Base-by-base conservation (phyloP, 2,113 vertebrate genomes). In the Lutjanus erythropterus region DNA sequence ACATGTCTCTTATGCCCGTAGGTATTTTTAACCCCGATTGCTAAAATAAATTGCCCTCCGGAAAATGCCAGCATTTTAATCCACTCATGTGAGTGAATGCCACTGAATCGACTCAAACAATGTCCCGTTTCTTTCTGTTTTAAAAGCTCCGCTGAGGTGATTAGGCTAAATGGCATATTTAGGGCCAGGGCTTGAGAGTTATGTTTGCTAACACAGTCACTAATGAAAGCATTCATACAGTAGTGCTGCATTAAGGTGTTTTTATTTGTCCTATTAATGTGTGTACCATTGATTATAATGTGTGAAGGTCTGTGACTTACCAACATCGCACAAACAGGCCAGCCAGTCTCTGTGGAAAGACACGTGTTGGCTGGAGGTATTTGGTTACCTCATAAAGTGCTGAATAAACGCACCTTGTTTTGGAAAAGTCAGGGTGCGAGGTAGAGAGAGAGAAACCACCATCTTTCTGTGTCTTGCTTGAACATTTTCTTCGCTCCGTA, bases 171-270 rank as follows among this genome's bases (percentile, higher is more conserved):
- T 69, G 59, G 61, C 77, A 56, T n/a, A 56, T 75, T 83, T 56
- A 59, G 73, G 37, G 75, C 50, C 42, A 18, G 44, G 56, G 59
- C 42, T 77, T 35, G 0, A 58, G 52, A 35, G 46, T 69, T 47
- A 53, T 78, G 76, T 85, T 87, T 80, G 79, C 72, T 31, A 55
- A 81, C 84, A 67, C 29, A 9, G 74, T 23, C 44, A 5, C 59
- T 74, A 69, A 79, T 81, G 65, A 82, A 88, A 82, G 81, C 25
- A 46, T 47, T 77, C 89, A 85, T 71, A 56, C 35, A 86, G 72
- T 50, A 10, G 12, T 29, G 58, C 52, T 37, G 49, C 31, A 1
- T 53, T 6, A 1, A 7, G 44, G 15, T 71, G 74, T 75, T 90
- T 86, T 80, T 78, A 61, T 78, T 18, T 23, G 18, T 64, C 33